Evolutionary conservation across 2,888 invertebrate genomes (phyloP), one percentile per base, ranked within the genome.

Genomic region (Netelia virgata): DNA sequence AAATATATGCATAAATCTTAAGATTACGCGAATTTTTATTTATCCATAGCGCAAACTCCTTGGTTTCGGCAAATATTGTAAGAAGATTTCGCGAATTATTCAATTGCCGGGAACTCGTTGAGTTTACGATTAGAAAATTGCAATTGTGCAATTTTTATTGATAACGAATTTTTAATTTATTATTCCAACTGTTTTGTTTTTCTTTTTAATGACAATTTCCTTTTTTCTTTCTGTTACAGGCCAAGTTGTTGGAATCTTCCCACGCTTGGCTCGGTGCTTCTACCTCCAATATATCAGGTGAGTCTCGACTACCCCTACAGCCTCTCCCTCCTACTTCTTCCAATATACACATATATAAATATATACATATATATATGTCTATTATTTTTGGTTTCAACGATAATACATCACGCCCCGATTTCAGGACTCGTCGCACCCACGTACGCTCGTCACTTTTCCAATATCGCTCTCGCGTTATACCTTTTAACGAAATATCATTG

Each of bases 191-290:
- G n/a, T n/a, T n/a, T n/a, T n/a, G n/a, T n/a, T 43, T 18, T 14
- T 28, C 11, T 41, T 64, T 74, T 47, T 74, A 55, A 77, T 75
- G 16, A 69, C 47, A 61, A 66, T 72, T 74, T 53, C 73, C 87
- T 85, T 85, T 89, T 90, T 88, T 90, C 92, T 93, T 90, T 94
- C 92, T 94, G 93, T 96, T 96, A 87, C 96, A 98, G 98, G 98
- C 98, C 91, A 98, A 98, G 95, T 96, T 98, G 95, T 95, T 98
- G 94, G 98, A 98, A 94, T 97, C 97, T 90, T 97, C 98, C 88
- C 98, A 98, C 94, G 97, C 97, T 93, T 98, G 98, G 98, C 96
- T 98, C 94, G 98, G 97, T 89, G 97, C 97, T 91, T 97, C 97
- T 88, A 97, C 97, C 85, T 97, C 98, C 85, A 97, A 97, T 91